Percentiles rank a stretch among this genome's conserved stretches.
These are phyloP conservation scores for Caiman crocodilus DNA, from an alignment of 2,797 vertebrate genomes.

Conservation along the genomic window DNA sequence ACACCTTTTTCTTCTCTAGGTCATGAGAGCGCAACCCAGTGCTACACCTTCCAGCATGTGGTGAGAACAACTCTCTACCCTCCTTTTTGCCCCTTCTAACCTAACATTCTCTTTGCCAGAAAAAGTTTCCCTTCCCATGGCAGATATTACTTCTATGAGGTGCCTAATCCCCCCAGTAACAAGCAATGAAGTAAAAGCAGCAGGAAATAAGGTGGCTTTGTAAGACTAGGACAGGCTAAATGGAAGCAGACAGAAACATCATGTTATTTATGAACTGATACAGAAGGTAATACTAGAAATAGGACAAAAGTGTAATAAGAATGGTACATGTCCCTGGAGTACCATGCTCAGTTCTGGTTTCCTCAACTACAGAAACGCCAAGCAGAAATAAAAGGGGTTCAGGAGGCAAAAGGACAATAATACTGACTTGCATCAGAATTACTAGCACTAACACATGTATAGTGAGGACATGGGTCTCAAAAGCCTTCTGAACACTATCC, in stretches of 20 bases:
- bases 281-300: neutral
- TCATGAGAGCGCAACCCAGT: neutral
- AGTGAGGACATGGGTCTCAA: neutral
- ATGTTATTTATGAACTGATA: neutral
- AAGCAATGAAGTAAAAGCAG: neutral
- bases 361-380: neutral
- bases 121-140: neutral
- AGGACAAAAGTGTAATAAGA: neutral
- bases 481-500: neutral
- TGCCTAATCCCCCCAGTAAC: neutral
- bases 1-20: neutral
- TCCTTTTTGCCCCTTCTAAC: fast-evolving
- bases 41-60: neutral
- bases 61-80: neutral
- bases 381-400: neutral
- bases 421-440: too few species aligned
- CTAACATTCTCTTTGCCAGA: neutral
- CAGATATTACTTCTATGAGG: neutral
- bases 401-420: neutral
- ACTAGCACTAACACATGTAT: too few species aligned
- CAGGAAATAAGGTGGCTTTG: neutral
- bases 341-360: neutral
- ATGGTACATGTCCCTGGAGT: neutral
- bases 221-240: neutral
- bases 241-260: neutral